These are phyloP conservation scores for Scolopax mira DNA, from an alignment of 2,113 vertebrate genomes.

Conservation along the genomic window DNA sequence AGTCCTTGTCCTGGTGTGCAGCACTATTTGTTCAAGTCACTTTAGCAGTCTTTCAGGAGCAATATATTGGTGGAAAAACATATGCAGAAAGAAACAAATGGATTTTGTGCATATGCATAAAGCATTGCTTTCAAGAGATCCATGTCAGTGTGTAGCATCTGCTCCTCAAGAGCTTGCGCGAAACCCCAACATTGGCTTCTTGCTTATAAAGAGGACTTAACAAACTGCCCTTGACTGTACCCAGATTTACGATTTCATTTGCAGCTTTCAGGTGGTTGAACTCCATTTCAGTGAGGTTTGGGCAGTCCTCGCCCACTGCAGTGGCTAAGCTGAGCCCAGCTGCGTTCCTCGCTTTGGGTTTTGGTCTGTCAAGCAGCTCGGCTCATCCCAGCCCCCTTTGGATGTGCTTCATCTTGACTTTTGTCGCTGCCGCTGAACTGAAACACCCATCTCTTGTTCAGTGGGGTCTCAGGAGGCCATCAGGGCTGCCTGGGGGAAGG, in stretches of 20 bases:
- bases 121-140: background rate
- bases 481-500: background rate
- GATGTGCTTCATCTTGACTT: background rate
- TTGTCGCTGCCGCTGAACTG: background rate
- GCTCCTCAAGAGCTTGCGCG: background rate
- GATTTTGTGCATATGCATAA: background rate
- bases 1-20: background rate
- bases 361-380: background rate
- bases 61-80: background rate
- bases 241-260: background rate
- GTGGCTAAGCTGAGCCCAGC: background rate
- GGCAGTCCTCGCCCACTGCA: background rate
- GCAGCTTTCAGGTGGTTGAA: background rate
- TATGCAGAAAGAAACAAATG: background rate
- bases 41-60: background rate
- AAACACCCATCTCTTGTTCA: background rate
- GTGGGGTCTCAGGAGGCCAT: fast-evolving
- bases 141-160: background rate
- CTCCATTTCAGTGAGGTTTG: background rate
- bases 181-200: background rate
- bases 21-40: background rate
- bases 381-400: background rate
- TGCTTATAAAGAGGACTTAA: background rate
- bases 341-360: background rate
- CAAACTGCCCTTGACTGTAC: background rate